Evolutionary conservation across 2,797 vertebrate species (phyloP), one percentile per base, ranked within the genome.

Genomic region (Amblyopsis hoosieri): DNA sequence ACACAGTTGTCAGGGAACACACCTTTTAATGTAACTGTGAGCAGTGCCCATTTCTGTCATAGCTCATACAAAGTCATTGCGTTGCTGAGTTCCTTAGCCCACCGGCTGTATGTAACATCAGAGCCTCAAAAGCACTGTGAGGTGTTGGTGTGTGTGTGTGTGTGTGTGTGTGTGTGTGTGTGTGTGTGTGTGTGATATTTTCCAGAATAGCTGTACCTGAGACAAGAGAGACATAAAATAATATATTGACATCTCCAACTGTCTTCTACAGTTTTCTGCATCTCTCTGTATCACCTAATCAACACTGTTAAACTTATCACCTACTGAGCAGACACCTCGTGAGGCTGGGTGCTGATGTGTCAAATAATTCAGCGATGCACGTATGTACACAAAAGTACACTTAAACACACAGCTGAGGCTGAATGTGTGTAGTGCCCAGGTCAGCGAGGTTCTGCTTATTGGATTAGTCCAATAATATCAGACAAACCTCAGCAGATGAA

Each of bases 211-310:
- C 17, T 75, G 68, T 62, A 72, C 55, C 72, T 63, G 69, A 76
- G 66, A 64, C 60, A 57, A 60, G 57, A 69, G 31, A 83, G 81
- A 82, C 69, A 78, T 66, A 75, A 37, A 85, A 83, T 78, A 79
- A 75, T 58, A 70, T 49, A 53, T 61, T 72, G 81, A 82, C 78
- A 79, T 81, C 74, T 78, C 49, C 45, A 54, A 80, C 61, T 58
- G 64, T 69, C 62, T 56, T 71, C 65, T 52, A 17, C 66, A 23
- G 67, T 53, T 0, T 63, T 49, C 65, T 31, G 51, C 23, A 52
- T 17, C 58, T 6, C 17, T 3, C 50, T 51, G 31, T 49, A 45
- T 54, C 17, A 33, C 49, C 29, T 1, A 64, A 19, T 45, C 62
- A 66, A 54, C 51, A 48, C 23, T 10, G n/a, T 60, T 46, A 37